Percentiles rank a stretch among this genome's conserved stretches.
Conservation (phyloP, 2,113 vertebrate genomes). For the Zapornia atra region DNA sequence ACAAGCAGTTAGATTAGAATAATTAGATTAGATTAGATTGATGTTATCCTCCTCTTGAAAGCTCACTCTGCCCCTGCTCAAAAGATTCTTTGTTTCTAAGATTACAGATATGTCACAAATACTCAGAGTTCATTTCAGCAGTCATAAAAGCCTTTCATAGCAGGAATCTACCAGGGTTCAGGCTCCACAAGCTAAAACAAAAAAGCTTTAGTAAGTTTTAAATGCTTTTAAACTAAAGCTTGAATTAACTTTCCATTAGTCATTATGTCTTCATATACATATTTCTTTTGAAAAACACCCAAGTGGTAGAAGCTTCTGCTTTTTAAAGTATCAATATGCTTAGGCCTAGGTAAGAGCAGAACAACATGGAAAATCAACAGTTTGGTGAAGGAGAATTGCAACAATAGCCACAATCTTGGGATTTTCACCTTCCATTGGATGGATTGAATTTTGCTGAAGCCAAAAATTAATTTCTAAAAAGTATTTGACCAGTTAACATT, state of each 20-base stretch:
- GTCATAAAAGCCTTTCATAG: neutral
- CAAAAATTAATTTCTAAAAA: neutral
- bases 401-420: fast-evolving
- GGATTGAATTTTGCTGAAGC: neutral
- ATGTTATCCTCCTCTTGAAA: neutral
- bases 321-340: neutral
- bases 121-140: neutral
- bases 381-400: neutral
- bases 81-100: neutral
- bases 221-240: neutral
- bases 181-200: neutral
- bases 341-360: neutral
- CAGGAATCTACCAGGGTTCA: neutral
- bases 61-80: neutral
- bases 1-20: neutral
- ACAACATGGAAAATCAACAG: neutral
- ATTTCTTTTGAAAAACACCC: neutral
- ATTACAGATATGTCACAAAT: neutral
- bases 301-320: neutral
- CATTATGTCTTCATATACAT: neutral
- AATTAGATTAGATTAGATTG: neutral
- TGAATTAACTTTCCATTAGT: neutral
- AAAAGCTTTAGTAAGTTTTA: neutral
- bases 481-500: neutral
- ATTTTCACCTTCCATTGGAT: neutral